These are phyloP conservation scores for Patella vulgata DNA, from an alignment of 1,140 invertebrate genomes.

Conservation along the genomic window DNA sequence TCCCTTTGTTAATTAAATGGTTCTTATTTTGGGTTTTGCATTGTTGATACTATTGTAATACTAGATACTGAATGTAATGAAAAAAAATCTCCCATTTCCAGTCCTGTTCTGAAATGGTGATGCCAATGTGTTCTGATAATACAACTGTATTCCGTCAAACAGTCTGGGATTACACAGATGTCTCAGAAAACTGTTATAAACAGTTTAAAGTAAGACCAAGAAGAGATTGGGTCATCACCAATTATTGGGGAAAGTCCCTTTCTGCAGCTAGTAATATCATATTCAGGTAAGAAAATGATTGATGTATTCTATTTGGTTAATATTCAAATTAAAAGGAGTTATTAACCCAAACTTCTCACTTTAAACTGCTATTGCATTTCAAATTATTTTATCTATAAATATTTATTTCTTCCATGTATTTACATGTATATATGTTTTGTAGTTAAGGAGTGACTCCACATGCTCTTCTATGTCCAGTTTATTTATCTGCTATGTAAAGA, in stretches of 20 bases:
- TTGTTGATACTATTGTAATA: too few species aligned
- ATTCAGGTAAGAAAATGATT: slow-evolving; percentile 69
- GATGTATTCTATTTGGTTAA: slow-evolving; percentile 75
- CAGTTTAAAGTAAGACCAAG: slow-evolving; percentile 77
- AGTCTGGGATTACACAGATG: slow-evolving; percentile 78
- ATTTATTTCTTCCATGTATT: slow-evolving; percentile 87
- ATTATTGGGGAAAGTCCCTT: slow-evolving; percentile 84
- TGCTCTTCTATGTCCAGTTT: too few species aligned
- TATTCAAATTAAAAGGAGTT: slow-evolving; percentile 90
- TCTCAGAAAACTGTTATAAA: slow-evolving; percentile 64
- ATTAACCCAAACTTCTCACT: too few species aligned
- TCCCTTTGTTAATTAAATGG: too few species aligned
- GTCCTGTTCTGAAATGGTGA: slow-evolving; percentile 94
- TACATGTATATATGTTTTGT: too few species aligned
- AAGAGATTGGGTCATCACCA: slow-evolving; percentile 74
- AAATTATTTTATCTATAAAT: slow-evolving; percentile 73
- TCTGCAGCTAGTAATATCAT: slow-evolving; percentile 81
- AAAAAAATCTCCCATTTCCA: too few species aligned
- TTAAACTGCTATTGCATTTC: slow-evolving; percentile 82
- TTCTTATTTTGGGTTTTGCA: too few species aligned
- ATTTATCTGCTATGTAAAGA: too few species aligned
- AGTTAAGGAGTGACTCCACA: too few species aligned
- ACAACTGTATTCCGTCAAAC: slow-evolving; percentile 85
- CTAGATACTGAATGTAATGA: too few species aligned
- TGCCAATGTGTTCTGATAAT: slow-evolving; percentile 87